Percentiles rank a stretch among this genome's conserved stretches.
Conservation (phyloP, 2,113 vertebrate species). For the Cavia porcellus region DNA sequence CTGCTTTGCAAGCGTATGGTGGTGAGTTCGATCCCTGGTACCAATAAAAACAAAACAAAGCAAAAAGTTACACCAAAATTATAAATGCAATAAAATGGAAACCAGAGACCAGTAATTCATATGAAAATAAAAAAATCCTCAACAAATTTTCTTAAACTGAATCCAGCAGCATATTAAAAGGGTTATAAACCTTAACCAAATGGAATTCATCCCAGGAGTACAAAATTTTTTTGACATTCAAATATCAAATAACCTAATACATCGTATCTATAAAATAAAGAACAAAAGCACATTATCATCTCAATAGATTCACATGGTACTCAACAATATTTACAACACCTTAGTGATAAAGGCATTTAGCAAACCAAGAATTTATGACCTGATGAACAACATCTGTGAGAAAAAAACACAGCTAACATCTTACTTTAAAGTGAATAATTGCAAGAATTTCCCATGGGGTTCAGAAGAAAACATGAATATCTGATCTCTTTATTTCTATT, state of each 20-base stretch:
- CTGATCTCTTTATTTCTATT: slow-evolving; percentile 15
- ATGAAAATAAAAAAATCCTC: slow-evolving; percentile 44
- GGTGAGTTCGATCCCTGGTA: too few relatives aligned
- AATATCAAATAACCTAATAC: not conserved
- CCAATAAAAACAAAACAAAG: too few relatives aligned
- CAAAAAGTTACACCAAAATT: slow-evolving; percentile 46
- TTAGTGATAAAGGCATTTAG: slow-evolving; percentile 39
- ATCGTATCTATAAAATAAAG: not conserved
- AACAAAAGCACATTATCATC: not conserved
- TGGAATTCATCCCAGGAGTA: not conserved
- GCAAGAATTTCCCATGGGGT: not conserved
- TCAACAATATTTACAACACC: slow-evolving; percentile 1
- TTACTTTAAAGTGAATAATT: slow-evolving; percentile 14
- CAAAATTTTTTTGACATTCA: not conserved
- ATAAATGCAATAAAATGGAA: not conserved
- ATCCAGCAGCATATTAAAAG: not conserved
- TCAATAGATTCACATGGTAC: not conserved
- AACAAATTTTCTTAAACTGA: not conserved
- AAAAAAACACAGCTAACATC: not conserved
- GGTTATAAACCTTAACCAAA: not conserved
- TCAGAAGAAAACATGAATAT: not conserved
- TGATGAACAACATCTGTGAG: slow-evolving; percentile 8
- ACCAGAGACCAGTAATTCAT: not conserved
- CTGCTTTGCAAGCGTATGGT: too few relatives aligned
- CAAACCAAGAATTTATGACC: not conserved